Percentiles rank a stretch among this genome's conserved stretches.
These are phyloP conservation scores for Leuctra nigra DNA, from an alignment of 2,888 invertebrate species.

Conservation along the genomic window DNA sequence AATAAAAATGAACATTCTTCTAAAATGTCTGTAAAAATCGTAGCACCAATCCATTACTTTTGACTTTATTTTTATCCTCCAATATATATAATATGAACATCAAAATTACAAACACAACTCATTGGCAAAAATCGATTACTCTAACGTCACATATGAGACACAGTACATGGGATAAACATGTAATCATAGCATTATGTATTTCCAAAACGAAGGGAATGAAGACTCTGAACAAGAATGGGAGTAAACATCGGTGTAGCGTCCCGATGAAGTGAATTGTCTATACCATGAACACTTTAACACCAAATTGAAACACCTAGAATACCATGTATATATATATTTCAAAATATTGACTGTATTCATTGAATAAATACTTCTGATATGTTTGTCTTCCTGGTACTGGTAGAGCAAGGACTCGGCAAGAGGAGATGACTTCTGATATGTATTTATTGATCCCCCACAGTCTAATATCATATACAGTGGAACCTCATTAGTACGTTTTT, in stretches of 20 bases:
- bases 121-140: slow-evolving; percentile 11
- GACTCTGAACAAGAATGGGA: slow-evolving; percentile 11
- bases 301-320: slow-evolving; percentile 20
- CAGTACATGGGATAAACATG: not conserved
- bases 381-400: too few species aligned
- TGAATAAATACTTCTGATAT: too few species aligned
- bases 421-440: too few species aligned
- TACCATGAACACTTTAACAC: slow-evolving; percentile 14
- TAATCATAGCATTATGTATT: slow-evolving; percentile 1
- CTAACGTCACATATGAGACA: not conserved
- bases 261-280: too few species aligned
- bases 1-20: not conserved
- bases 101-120: slow-evolving; percentile 15
- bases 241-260: not conserved
- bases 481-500: too few species aligned
- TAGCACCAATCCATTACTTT: slow-evolving; percentile 17
- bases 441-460: not conserved
- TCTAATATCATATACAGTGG: too few species aligned
- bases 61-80: slow-evolving; percentile 5
- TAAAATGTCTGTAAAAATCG: slow-evolving; percentile 8
- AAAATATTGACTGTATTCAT: not conserved
- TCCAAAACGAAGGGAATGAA: slow-evolving; percentile 17
- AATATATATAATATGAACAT: slow-evolving; percentile 9
- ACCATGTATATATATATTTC: too few species aligned
- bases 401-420: too few species aligned